These are phyloP conservation scores for Artemia sinica DNA, from an alignment of 2,888 invertebrate genomes.

Conservation along the genomic window DNA sequence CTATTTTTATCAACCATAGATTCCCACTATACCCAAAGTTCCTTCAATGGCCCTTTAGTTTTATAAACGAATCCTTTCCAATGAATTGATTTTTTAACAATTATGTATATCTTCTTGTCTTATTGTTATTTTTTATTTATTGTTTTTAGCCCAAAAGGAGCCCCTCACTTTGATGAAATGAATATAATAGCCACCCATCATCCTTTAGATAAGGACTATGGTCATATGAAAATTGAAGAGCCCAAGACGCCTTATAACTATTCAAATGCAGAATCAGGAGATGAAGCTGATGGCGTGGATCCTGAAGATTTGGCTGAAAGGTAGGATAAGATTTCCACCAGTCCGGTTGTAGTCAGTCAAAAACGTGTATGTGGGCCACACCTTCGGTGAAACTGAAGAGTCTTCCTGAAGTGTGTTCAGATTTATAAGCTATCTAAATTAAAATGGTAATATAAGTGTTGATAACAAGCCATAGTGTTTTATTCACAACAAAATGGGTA, in stretches of 20 bases:
- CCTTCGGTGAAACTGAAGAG: not conserved
- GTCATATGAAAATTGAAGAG: conserved; percentile 95
- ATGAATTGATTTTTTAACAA: too few relatives aligned
- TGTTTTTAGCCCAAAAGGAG: conserved; percentile 31
- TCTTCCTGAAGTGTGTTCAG: too few relatives aligned
- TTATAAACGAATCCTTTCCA: too few relatives aligned
- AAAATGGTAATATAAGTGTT: too few relatives aligned
- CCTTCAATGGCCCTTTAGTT: too few relatives aligned
- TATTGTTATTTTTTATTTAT: not conserved
- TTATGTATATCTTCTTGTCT: too few relatives aligned
- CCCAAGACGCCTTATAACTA: conserved; percentile 84
- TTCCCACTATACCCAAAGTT: too few relatives aligned
- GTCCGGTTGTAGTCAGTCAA: not conserved
- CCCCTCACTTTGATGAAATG: conserved; percentile 89
- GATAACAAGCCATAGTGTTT: too few relatives aligned
- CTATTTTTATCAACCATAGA: too few relatives aligned
- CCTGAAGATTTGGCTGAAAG: conserved; percentile 60
- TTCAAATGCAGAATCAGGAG: conserved; percentile 35
- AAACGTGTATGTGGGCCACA: not conserved
- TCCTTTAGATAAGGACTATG: conserved; percentile 95
- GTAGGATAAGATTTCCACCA: conserved; percentile 32
- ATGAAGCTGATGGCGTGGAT: conserved; percentile 42
- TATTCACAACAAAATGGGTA: too few relatives aligned
- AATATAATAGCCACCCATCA: conserved; percentile 95
- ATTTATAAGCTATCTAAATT: too few relatives aligned